Conservation (phyloP, 2,797 vertebrate genomes). For the Pogonophryne albipinna region DNA sequence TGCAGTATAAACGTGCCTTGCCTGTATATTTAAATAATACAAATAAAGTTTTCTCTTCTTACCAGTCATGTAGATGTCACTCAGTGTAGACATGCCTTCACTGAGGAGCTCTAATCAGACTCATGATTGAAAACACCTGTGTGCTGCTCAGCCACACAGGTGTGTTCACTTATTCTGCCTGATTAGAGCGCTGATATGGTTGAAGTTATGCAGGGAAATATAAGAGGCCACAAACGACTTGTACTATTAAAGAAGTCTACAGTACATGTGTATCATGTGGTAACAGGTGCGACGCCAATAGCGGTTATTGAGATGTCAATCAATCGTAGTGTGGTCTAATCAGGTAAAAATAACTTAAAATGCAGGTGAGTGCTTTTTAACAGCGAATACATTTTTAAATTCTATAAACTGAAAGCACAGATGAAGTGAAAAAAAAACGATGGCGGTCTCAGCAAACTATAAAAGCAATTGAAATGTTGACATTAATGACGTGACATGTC, state of each 20-base stretch:
- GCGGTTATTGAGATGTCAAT: neutral
- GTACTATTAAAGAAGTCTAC: conserved; percentile 9
- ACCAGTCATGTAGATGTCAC: neutral
- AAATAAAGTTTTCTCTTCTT: neutral
- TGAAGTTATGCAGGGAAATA: conserved; percentile 9
- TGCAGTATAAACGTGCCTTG: too few species aligned
- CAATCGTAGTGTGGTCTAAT: conserved; percentile 20
- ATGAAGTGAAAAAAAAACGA: neutral
- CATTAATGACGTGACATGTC: conserved; percentile 4
- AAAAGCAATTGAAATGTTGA: neutral
- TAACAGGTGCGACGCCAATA: conserved; percentile 19
- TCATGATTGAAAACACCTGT: conserved; percentile 16
- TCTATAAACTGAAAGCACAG: neutral
- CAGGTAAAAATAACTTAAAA: neutral
- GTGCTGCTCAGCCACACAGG: conserved; percentile 16
- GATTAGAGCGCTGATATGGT: conserved; percentile 22
- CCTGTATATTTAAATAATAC: neutral
- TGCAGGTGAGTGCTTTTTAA: conserved; percentile 3
- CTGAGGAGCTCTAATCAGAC: conserved; percentile 1
- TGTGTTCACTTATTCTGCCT: conserved; percentile 24
- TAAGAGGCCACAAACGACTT: conserved; percentile 1
- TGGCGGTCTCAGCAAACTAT: neutral
- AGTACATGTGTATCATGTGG: neutral
- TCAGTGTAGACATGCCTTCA: neutral
- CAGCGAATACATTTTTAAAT: neutral